Evolutionary conservation across 2,888 invertebrate species (phyloP).

Genomic region (Drosophila longiperda): DNA sequence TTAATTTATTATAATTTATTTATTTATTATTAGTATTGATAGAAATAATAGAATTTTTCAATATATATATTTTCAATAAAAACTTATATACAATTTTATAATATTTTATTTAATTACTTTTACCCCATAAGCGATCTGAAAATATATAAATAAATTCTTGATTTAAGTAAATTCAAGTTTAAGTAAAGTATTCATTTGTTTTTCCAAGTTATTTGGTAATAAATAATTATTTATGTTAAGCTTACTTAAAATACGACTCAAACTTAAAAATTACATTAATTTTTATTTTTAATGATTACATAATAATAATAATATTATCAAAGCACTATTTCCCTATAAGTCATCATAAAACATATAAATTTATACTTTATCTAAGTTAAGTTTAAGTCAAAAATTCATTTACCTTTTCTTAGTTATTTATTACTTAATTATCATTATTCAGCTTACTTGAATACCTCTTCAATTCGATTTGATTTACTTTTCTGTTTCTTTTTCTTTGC

Average conservation of each 20-base stretch:
- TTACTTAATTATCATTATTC: neutral
- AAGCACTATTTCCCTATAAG: too few species aligned
- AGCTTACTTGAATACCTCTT: neutral
- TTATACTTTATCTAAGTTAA: neutral
- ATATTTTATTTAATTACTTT: too few species aligned
- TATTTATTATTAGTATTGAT: too few species aligned
- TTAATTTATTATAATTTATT: neutral
- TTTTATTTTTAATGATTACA: too few species aligned
- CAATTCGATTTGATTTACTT: neutral
- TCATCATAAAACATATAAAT: too few species aligned
- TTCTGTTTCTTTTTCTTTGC: neutral
- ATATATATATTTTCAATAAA: too few species aligned
- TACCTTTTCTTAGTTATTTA: neutral
- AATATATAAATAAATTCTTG: too few species aligned
- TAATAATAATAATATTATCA: too few species aligned
- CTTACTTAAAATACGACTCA: neutral
- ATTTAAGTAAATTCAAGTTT: neutral
- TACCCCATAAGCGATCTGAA: too few species aligned
- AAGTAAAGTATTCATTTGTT: neutral
- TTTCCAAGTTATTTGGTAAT: accelerated
- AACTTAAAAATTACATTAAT: too few species aligned
- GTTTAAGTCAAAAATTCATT: neutral
- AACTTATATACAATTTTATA: too few species aligned
- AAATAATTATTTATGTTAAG: neutral
- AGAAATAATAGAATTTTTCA: too few species aligned